Evolutionary conservation across 2,113 vertebrate species (phyloP), one percentile per base, ranked within the genome.

Genomic region (Corydoras maculifer): DNA sequence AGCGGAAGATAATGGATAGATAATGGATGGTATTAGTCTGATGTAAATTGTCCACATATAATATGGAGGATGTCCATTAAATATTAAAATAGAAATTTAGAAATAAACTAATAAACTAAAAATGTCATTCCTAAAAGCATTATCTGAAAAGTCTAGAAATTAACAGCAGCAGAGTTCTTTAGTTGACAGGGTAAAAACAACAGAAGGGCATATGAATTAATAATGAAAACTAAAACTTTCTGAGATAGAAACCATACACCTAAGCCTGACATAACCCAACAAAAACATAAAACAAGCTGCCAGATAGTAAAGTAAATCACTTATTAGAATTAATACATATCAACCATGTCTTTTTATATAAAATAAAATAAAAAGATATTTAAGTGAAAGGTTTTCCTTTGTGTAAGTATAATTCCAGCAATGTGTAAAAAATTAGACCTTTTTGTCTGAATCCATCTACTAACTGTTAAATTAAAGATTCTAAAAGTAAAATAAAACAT

Each of bases 181-280:
- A 73, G 29, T 59, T 29, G 57, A 12, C 15, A 72, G 32, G 55
- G 58, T 50, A 14, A 59, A 59, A 12, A 13, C 18, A 53, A 58
- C 62, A 50, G 14, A 72, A 15, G 9, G 43, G 25, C 12, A 29
- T 3, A 54, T 73, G 49, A 67, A 67, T 73, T 62, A 73, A 68
- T 73, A 73, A 73, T 67, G 58, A 53, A 49, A 48, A 62, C 13
- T 67, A 58, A 55, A 68, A 55, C 58, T 15, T n/a, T 53, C 43
- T 43, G 12, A 49, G 31, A 72, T 5, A 48, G 13, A 10, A 54
- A 48, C 59, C 30, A 43, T 53, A 10, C 51, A 35, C 55, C 3
- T 35, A 54, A 30, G 51, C 50, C 64, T 62, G 15, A 48, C 9
- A 12, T 25, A 74, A 68, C 58, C 58, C 55, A 30, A 8, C 30